These are phyloP conservation scores for Sarcophaga carnaria DNA, from an alignment of 2,888 invertebrate genomes.

Conservation along the genomic window DNA sequence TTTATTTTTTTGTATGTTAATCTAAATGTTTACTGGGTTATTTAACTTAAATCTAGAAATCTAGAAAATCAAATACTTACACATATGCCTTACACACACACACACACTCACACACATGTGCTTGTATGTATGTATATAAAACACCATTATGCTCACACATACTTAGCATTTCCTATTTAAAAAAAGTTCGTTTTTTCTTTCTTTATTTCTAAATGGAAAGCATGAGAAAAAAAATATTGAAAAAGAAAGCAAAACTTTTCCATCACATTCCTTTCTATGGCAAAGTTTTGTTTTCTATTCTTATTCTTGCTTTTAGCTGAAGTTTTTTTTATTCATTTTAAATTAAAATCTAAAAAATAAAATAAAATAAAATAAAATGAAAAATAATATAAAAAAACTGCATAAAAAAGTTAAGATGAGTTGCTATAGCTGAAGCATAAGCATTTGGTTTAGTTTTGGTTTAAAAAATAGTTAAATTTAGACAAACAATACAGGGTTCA, in stretches of 20 bases:
- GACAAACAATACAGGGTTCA: background rate
- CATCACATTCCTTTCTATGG: slow-evolving; percentile 16
- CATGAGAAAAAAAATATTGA: background rate
- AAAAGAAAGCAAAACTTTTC: slow-evolving; percentile 33
- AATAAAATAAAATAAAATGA: no score
- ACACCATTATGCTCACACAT: background rate
- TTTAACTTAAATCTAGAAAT: background rate
- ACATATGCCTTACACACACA: background rate
- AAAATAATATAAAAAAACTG: no score
- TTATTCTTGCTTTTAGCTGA: background rate
- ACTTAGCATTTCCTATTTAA: background rate
- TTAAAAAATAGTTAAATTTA: background rate
- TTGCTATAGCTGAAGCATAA: background rate
- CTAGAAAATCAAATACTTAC: background rate
- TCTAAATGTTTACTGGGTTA: slow-evolving; percentile 2
- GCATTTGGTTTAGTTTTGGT: background rate
- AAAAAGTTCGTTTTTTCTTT: background rate
- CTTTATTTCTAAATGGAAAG: background rate
- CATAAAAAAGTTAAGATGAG: no score
- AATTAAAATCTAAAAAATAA: no score
- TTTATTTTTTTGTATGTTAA: background rate
- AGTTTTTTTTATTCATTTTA: no score
- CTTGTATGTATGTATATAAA: background rate
- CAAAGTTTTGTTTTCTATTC: background rate
- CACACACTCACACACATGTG: background rate